Evolutionary conservation across 2,888 invertebrate species (phyloP).

Genomic region (Cantharis lateralis): DNA sequence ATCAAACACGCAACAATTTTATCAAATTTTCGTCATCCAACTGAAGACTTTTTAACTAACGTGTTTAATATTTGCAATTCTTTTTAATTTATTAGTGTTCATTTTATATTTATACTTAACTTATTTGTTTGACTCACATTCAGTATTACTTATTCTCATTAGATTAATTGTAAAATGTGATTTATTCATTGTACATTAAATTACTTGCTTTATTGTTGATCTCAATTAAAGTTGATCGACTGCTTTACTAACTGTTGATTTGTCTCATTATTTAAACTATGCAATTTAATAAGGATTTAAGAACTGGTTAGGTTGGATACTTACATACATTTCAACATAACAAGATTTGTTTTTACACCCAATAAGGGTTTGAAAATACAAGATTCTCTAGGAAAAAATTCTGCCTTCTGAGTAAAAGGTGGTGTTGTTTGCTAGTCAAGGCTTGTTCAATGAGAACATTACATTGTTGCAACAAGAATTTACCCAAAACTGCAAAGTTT

Average conservation of each 20-base stretch:
- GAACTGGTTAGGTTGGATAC: too few species aligned
- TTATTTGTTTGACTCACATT: constrained; percentile 26
- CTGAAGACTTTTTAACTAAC: background rate
- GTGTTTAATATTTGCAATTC: background rate
- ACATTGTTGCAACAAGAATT: too few species aligned
- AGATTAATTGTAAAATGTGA: constrained; percentile 47
- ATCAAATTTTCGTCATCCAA: background rate
- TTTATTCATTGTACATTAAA: constrained; percentile 50
- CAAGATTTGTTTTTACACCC: too few species aligned
- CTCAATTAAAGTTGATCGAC: constrained; percentile 52
- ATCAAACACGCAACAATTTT: background rate
- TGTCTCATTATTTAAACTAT: background rate
- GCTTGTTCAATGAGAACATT: too few species aligned
- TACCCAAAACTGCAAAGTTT: too few species aligned
- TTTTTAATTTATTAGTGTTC: background rate
- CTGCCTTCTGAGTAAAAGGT: too few species aligned
- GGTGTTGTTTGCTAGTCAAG: too few species aligned
- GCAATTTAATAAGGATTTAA: too few species aligned
- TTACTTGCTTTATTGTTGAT: constrained; percentile 52
- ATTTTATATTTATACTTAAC: background rate
- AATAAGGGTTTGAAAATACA: too few species aligned
- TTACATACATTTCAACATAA: too few species aligned
- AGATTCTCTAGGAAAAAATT: too few species aligned
- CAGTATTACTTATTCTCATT: constrained; percentile 36
- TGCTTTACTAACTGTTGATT: constrained; percentile 41